Evolutionary conservation across 2,113 vertebrate genomes (phyloP).

Genomic region (Nycticryphes semicollaris): DNA sequence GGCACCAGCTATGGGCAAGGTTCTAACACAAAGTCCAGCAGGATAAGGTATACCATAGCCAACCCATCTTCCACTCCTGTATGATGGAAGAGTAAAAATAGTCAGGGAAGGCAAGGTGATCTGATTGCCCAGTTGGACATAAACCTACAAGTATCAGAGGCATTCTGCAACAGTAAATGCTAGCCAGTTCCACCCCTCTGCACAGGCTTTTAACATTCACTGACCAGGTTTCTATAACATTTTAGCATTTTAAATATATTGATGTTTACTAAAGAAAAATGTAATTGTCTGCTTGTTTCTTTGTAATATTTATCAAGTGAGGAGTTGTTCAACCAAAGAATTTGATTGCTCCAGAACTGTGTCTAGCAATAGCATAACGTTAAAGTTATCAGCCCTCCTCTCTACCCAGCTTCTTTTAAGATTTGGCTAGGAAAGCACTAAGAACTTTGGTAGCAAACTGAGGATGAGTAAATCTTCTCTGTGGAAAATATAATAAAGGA

Average conservation of each 20-base stretch:
- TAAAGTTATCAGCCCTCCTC: not conserved
- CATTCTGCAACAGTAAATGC: not conserved
- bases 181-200: not conserved
- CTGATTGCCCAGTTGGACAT: not conserved
- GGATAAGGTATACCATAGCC: fast-evolving
- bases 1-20: not conserved
- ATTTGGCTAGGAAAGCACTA: not conserved
- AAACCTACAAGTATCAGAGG: not conserved
- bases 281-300: not conserved
- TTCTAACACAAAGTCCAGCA: not conserved
- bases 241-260: not conserved
- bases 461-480: not conserved
- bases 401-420: not conserved
- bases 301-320: not conserved
- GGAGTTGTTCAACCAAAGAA: not conserved
- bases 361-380: not conserved
- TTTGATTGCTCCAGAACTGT: not conserved
- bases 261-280: not conserved
- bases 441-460: not conserved
- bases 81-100: not conserved
- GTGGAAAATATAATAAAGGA: not conserved
- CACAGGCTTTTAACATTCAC: not conserved
- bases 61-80: not conserved
- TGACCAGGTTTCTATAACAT: not conserved
- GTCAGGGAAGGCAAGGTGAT: not conserved